These are phyloP conservation scores for Pleuronectes platessa DNA, from an alignment of 2,113 vertebrate genomes.

Conservation along the genomic window DNA sequence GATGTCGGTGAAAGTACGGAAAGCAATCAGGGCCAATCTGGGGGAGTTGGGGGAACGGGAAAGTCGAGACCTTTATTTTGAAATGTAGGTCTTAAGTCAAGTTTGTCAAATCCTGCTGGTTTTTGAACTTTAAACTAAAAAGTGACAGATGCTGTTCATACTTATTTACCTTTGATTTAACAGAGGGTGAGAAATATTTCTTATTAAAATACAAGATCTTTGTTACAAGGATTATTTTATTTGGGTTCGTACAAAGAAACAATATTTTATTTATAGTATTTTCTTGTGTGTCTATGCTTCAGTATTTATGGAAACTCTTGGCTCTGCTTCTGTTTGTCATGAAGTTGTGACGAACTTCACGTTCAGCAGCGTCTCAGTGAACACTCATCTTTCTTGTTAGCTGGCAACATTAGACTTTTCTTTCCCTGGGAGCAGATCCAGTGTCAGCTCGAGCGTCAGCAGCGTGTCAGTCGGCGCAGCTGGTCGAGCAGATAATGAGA, in stretches of 20 bases:
- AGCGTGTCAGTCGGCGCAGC: conserved; percentile 45
- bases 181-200: too few species aligned
- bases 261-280: too few species aligned
- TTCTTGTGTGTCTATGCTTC: background rate
- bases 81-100: background rate
- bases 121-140: background rate
- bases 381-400: background rate
- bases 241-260: too few species aligned
- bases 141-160: background rate
- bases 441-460: conserved; percentile 45
- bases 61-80: background rate
- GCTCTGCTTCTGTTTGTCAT: background rate
- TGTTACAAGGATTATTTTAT: background rate
- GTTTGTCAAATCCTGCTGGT: background rate
- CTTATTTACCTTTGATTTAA: background rate
- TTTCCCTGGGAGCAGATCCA: conserved; percentile 38
- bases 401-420: conserved; percentile 53
- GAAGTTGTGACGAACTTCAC: background rate
- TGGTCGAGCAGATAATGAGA: conserved; percentile 58
- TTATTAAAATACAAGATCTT: background rate
- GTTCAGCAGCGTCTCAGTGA: background rate
- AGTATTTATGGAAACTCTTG: background rate
- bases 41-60: too few species aligned
- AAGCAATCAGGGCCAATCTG: too few species aligned
- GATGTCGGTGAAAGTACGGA: too few species aligned